Percentiles rank a stretch among this genome's conserved stretches.
These are phyloP conservation scores for Kradibia gibbosae DNA, from an alignment of 1,140 invertebrate genomes.

Conservation along the genomic window DNA sequence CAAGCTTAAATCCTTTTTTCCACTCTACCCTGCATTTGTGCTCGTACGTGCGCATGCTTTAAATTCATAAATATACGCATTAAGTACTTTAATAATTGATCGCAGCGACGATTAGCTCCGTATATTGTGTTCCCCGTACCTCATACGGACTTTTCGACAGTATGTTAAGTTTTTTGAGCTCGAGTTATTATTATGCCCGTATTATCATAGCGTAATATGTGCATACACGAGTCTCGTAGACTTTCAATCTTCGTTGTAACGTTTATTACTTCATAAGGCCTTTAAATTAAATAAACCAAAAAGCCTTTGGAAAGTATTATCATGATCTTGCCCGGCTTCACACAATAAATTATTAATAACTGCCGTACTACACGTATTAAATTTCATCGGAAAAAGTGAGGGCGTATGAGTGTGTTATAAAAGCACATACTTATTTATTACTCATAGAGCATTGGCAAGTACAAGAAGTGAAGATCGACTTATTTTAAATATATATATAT, in stretches of 20 bases:
- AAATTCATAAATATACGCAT: slow-evolving; percentile 25
- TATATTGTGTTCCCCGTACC: no score
- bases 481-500: neutral
- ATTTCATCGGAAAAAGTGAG: neutral
- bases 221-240: neutral
- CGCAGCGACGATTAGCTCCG: neutral
- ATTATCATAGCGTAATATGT: slow-evolving; percentile 23
- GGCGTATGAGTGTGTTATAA: neutral
- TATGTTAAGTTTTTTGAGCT: slow-evolving; percentile 8
- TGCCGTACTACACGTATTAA: neutral
- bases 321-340: neutral
- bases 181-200: slow-evolving; percentile 3
- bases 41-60: neutral
- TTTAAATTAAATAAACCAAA: neutral
- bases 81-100: slow-evolving; percentile 38
- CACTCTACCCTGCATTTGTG: neutral
- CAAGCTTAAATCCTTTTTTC: neutral
- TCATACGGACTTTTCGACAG: slow-evolving; percentile 18
- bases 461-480: neutral
- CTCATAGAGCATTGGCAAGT: neutral
- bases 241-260: neutral
- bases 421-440: neutral
- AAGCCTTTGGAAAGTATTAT: neutral
- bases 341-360: slow-evolving; percentile 14
- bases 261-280: neutral